Base-by-base conservation (phyloP, 2,797 vertebrate genomes). In the Helicolenus hilgendorfi region DNA sequence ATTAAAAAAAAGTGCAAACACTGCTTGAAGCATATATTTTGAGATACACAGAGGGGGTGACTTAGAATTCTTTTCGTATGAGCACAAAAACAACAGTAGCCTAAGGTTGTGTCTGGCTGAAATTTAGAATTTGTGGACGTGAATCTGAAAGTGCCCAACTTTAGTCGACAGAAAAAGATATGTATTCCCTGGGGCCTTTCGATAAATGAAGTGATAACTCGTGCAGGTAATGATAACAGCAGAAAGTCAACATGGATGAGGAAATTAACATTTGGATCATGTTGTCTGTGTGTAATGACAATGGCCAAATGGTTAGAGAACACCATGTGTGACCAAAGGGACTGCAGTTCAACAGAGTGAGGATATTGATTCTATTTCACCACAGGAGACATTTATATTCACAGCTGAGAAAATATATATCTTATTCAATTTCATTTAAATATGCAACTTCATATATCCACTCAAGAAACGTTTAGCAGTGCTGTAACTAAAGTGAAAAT, bases 361-460 rank as follows among this genome's bases (percentile, higher is more conserved):
- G 38, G 38, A 41, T 49, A 33, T 24, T 8, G 94, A 97, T 97
- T 97, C 94, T 91, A 84, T 88, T 95, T 97, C 36, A 64, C 20
- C 31, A 36, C 14, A 65, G 4, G 4, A 63, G 35, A 20, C 67
- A 38, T 68, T 45, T 26, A 56, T 33, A 60, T 24, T 4, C 8
- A 15, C 26, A n/a, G 15, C n/a, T n/a, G 38, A 53, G 22, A 71
- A 35, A 45, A 67, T 8, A 31, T 14, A 6, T 27, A 55, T 1
- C 20, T 27, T 27, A 18, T 22, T 24, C 36, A 56, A 56, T 55
- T 9, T 5, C 8, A 27, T 59, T 58, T 31, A 18, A 41, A 10
- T 26, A 20, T 67, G 20, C 14, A 27, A 11, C 29, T 35, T 24
- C 2, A 65, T 75, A 27, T 26, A 24, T 41, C 7, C 36, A 7